Percentiles rank a stretch among this genome's conserved stretches.
These are phyloP conservation scores for Xanthorhoe spadicearia DNA, from an alignment of 2,888 invertebrate species.

Conservation along the genomic window DNA sequence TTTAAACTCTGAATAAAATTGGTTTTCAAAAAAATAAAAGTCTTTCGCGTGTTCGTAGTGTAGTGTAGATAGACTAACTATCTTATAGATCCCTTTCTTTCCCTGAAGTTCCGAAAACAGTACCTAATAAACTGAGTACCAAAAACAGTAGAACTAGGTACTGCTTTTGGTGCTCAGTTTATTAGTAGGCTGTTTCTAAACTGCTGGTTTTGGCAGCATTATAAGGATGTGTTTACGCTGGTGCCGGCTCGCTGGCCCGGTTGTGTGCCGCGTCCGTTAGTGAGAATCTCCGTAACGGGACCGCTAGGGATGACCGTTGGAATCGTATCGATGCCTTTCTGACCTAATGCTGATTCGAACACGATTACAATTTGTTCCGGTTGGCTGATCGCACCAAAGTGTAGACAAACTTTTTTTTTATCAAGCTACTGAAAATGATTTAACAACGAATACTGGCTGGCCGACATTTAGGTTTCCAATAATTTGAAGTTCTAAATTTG, in stretches of 20 bases:
- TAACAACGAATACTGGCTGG: neutral
- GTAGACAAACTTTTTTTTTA: neutral
- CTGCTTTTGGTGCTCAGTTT: too few species aligned
- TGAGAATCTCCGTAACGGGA: conserved; percentile 70
- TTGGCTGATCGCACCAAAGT: neutral
- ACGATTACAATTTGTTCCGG: conserved; percentile 15
- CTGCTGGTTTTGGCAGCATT: neutral
- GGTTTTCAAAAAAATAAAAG: too few species aligned
- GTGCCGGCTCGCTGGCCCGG: neutral
- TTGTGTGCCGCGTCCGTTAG: conserved; percentile 39
- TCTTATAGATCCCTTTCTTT: too few species aligned
- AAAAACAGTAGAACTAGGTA: too few species aligned
- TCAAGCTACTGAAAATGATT: neutral
- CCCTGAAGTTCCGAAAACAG: too few species aligned
- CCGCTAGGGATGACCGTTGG: conserved; percentile 45
- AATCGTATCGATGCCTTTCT: conserved; percentile 34
- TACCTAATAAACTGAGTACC: too few species aligned
- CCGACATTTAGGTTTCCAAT: neutral
- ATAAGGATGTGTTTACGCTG: neutral
- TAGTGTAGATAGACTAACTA: too few species aligned
- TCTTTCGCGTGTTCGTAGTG: too few species aligned
- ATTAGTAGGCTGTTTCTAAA: too few species aligned
- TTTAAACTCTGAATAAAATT: too few species aligned
- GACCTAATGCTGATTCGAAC: conserved; percentile 27
- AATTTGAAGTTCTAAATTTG: neutral